These are phyloP conservation scores for Diaphora mendica DNA, from an alignment of 2,888 invertebrate genomes.

Conservation along the genomic window DNA sequence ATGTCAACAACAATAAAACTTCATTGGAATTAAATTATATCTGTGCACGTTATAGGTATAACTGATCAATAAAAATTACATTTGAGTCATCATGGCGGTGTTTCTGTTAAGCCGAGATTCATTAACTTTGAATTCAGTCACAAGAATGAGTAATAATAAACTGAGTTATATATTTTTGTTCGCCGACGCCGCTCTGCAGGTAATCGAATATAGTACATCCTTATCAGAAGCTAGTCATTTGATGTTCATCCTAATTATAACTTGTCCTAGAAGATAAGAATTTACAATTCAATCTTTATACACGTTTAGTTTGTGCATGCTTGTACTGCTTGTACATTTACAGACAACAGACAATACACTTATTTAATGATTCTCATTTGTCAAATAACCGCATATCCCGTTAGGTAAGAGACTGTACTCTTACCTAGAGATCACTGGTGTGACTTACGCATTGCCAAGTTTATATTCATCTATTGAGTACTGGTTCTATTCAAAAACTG, in stretches of 20 bases:
- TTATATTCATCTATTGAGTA: neutral
- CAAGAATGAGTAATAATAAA: neutral
- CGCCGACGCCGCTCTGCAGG: neutral
- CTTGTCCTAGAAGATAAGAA: neutral
- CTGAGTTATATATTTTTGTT: neutral
- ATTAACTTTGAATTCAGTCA: neutral
- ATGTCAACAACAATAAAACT: slow-evolving; percentile 2
- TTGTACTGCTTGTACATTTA: too few relatives aligned
- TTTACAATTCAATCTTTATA: neutral
- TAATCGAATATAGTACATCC: neutral
- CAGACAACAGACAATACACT: too few relatives aligned
- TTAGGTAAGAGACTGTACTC: neutral
- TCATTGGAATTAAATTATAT: neutral
- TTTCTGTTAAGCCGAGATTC: neutral
- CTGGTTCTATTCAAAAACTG: neutral
- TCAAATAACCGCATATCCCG: neutral
- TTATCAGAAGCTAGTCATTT: neutral
- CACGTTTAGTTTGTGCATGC: too few relatives aligned
- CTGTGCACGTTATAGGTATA: neutral
- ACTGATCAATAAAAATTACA: neutral
- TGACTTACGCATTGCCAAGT: neutral
- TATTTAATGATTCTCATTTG: neutral
- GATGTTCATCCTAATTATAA: neutral
- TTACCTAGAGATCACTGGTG: neutral
- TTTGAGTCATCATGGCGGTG: neutral